Percentiles rank a stretch among this genome's conserved stretches.
Conservation (phyloP, 2,113 vertebrate genomes). For the Hiodon alosoides region DNA sequence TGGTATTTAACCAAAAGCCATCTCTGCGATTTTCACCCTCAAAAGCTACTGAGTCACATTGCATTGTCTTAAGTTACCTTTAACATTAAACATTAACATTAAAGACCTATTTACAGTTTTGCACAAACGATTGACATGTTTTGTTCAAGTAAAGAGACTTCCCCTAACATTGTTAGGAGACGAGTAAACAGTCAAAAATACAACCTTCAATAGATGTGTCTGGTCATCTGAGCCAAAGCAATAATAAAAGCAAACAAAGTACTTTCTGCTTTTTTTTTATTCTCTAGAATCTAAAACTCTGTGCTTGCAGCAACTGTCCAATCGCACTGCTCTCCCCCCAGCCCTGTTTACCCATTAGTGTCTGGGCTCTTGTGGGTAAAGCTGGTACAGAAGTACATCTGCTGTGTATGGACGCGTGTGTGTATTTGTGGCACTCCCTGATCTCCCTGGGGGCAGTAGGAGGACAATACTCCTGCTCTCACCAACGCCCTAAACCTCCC, state of each 20-base stretch:
- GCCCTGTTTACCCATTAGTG: neutral
- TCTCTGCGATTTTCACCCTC: slow-evolving; percentile 28
- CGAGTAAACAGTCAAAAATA: neutral
- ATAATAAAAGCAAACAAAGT: neutral
- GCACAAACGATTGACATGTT: neutral
- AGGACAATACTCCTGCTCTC: no score
- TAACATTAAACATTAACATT: no score
- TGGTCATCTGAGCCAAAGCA: neutral
- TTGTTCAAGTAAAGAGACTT: neutral
- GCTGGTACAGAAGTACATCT: neutral
- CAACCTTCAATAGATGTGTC: neutral
- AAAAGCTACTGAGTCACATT: slow-evolving; percentile 51
- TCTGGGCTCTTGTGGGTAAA: neutral
- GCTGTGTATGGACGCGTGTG: neutral
- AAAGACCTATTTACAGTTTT: neutral
- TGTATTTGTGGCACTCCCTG: no score
- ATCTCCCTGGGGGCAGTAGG: no score
- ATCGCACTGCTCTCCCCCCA: neutral
- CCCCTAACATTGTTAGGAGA: neutral
- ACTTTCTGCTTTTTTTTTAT: neutral
- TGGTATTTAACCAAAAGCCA: no score
- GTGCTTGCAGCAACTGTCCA: neutral
- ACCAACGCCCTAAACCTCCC: no score
- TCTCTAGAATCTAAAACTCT: neutral
- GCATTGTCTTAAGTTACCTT: slow-evolving; percentile 42